phyloP scores from a whole-genome alignment of 2,888 invertebrate species.

The Allolobophora icterica region DNA sequence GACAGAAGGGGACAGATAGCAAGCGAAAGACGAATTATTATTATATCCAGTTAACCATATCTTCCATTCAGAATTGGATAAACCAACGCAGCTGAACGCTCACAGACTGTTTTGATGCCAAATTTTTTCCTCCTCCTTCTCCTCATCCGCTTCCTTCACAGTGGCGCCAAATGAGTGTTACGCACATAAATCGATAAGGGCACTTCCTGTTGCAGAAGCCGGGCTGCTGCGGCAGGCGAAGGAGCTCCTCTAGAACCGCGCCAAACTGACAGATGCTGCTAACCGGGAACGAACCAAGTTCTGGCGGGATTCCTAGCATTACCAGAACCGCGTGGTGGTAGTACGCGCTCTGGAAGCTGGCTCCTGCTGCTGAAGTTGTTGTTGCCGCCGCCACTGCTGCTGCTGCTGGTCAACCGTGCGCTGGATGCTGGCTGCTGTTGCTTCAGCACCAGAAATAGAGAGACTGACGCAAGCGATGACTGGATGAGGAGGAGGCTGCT shows the following conservation, averaged over 20 bases:
- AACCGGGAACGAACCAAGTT: not conserved
- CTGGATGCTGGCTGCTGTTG: not conserved
- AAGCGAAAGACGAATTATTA: not conserved
- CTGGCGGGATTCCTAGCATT: not conserved
- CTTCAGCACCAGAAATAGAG: not conserved
- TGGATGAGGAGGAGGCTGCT: not conserved
- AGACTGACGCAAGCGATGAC: not conserved
- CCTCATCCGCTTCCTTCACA: not conserved
- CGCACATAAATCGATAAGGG: constrained; percentile 5
- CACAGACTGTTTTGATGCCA: constrained; percentile 2
- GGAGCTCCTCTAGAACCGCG: not conserved
- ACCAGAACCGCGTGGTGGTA: constrained; percentile 8
- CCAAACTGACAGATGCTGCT: not conserved
- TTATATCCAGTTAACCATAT: not conserved
- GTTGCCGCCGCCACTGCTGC: not conserved
- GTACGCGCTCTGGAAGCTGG: not conserved
- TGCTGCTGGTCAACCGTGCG: not conserved
- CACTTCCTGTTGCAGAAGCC: constrained; percentile 3
- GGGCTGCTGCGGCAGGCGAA: not conserved
- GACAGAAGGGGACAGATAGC: not conserved
- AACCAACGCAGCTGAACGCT: not conserved
- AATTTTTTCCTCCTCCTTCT: not conserved
- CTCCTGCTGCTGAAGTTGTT: not conserved
- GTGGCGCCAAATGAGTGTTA: not conserved
- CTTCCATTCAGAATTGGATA: constrained; percentile 8